Conservation (phyloP, 2,888 invertebrate genomes). For the Malthinus flaveolus region DNA sequence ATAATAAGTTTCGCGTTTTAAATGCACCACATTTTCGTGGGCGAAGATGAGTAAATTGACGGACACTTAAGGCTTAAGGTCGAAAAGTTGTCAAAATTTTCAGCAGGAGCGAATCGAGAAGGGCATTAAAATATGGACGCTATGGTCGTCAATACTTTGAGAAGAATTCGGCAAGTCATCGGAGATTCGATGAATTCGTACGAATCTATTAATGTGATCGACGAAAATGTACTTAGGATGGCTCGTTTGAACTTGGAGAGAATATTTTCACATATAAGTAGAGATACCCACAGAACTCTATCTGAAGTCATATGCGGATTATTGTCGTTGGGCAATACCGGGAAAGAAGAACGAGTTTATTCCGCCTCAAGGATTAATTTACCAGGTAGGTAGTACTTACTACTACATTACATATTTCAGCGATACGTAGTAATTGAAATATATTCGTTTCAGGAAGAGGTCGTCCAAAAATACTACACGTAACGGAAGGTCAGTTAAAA, state of each 20-base stretch:
- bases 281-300: not conserved
- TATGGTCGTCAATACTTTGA: not conserved
- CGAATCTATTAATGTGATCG: not conserved
- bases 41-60: too few relatives aligned
- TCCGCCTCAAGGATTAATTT: slow-evolving; percentile 1
- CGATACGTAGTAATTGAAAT: not conserved
- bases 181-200: not conserved
- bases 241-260: not conserved
- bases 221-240: not conserved
- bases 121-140: too few relatives aligned
- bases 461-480: not conserved
- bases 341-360: not conserved
- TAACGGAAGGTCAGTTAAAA: slow-evolving; percentile 2
- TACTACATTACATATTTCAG: not conserved
- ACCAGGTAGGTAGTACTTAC: not conserved
- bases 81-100: too few relatives aligned
- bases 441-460: slow-evolving; percentile 8
- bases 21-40: too few relatives aligned
- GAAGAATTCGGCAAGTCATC: not conserved
- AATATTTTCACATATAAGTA: not conserved
- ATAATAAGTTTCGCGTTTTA: too few relatives aligned
- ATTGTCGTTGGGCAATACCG: not conserved
- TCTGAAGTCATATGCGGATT: not conserved
- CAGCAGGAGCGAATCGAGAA: too few relatives aligned
- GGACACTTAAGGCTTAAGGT: too few relatives aligned